Base-by-base conservation (phyloP, 1,140 invertebrate genomes). In the Lucilia cuprina region DNA sequence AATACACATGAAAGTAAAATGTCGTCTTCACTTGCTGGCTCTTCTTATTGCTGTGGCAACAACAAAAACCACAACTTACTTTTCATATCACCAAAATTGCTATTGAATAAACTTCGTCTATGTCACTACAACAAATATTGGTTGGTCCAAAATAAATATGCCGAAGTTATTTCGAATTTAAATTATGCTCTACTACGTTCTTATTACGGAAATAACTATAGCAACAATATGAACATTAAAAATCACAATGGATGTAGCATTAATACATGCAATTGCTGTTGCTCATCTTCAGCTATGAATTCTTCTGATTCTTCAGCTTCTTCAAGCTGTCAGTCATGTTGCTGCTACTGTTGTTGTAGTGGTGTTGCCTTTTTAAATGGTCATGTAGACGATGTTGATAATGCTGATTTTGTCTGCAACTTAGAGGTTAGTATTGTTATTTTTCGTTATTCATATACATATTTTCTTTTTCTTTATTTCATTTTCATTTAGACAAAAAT, bases 111-210 rank as follows among this genome's bases (percentile, higher is more conserved):
- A 90, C 87, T 91, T 84, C 87, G 88, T 78, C 87, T 91, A 82
- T 91, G 90, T 85, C 87, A 88, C 86, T 86, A 89, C 87, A 91
- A 91, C 87, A 91, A 90, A 89, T 91, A 91, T 89, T 91, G 90
- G 90, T 87, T 91, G 85, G 90, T 91, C 85, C 90, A 91, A 86
- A 90, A 90, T 90, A 91, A 91, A 89, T 91, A 91, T 85, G 89
- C 89, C 85, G 90, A 91, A 87, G 89, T 91, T 87, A 88, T 91
- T 86, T 88, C 89, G 83, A 91, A 90, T 90, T 89, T 91, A 87
- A 89, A 91, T 89, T 90, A 90, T 87, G 86, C 87, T 84, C 86
- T 87, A 21, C 85, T 91, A 47, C 88, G 86, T 82, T 86, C 86
- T 41, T 83, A 74, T 74, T 83, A 83, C 83, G 85, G 84, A 84